phyloP scores from a whole-genome alignment of 2,888 invertebrate genomes.

The Panopea generosa region DNA sequence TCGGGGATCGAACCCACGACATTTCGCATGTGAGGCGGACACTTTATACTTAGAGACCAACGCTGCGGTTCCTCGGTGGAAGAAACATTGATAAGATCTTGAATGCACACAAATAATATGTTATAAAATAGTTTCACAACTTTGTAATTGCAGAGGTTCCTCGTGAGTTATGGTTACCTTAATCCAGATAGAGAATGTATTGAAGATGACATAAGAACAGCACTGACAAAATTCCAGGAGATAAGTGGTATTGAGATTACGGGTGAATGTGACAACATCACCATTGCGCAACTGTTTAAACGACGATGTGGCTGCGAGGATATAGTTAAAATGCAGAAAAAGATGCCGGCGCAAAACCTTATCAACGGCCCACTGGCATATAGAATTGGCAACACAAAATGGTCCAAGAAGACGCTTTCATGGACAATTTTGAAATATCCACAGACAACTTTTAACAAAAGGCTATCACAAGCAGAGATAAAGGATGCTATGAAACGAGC shows the following conservation, averaged over 20 bases:
- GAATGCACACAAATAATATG: too few relatives aligned
- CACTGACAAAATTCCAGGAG: slow-evolving; percentile 15
- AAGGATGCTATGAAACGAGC: slow-evolving; percentile 52
- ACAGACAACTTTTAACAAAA: background rate
- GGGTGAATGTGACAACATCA: slow-evolving; percentile 13
- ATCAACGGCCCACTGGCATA: slow-evolving; percentile 35
- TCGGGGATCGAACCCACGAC: too few relatives aligned
- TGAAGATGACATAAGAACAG: slow-evolving; percentile 1
- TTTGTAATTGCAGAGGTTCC: background rate
- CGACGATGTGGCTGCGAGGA: slow-evolving; percentile 18
- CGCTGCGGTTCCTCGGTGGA: too few relatives aligned
- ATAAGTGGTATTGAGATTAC: slow-evolving; percentile 5
- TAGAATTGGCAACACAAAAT: slow-evolving; percentile 38
- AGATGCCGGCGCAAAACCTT: slow-evolving; percentile 18
- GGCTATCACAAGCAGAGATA: slow-evolving; percentile 20
- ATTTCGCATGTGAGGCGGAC: too few relatives aligned
- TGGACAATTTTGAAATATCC: slow-evolving; percentile 53
- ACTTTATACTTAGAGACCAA: too few relatives aligned
- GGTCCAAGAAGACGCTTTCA: slow-evolving; percentile 34
- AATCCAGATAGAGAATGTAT: slow-evolving; percentile 4
- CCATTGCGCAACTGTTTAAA: background rate
- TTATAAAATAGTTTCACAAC: too few relatives aligned
- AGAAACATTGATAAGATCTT: too few relatives aligned
- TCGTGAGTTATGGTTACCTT: background rate
- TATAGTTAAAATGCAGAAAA: slow-evolving; percentile 18